Percentiles rank a stretch among this genome's conserved stretches.
phyloP scores from a whole-genome alignment of 2,888 invertebrate genomes.

The Exephanes ischioxanthus region DNA sequence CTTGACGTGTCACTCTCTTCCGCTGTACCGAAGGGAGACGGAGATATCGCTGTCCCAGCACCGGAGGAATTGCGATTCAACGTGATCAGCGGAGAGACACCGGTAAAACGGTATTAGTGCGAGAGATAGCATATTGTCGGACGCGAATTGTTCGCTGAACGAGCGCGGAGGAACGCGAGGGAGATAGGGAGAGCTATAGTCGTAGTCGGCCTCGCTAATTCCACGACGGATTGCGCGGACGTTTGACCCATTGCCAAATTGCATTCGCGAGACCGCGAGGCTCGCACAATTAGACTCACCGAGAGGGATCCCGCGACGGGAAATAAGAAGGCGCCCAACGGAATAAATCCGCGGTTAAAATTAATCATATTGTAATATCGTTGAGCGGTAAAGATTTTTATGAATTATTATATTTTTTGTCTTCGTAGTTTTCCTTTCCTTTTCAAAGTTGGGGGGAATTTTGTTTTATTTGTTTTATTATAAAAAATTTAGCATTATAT shows the following conservation, averaged over 20 bases:
- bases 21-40: constrained; percentile 34
- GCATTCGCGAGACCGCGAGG: constrained; percentile 45
- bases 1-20: constrained; percentile 77
- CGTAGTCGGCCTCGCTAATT: constrained; percentile 43
- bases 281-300: constrained; percentile 54
- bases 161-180: constrained; percentile 14
- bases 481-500: too few relatives aligned
- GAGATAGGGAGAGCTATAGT: constrained; percentile 34
- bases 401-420: too few relatives aligned
- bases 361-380: neutral
- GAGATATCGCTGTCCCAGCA: constrained; percentile 8
- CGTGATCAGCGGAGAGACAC: constrained; percentile 25
- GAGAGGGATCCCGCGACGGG: neutral
- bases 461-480: neutral
- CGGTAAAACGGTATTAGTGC: constrained; percentile 14
- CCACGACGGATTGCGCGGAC: constrained; percentile 54
- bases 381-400: neutral
- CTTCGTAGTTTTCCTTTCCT: too few relatives aligned
- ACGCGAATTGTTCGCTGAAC: constrained; percentile 28
- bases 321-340: constrained; percentile 24
- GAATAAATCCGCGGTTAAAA: neutral
- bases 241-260: constrained; percentile 63
- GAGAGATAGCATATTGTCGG: constrained; percentile 37
- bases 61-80: constrained; percentile 28
- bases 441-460: too few relatives aligned